Conservation (phyloP, 1,140 invertebrate species). For the Planococcus citri region DNA sequence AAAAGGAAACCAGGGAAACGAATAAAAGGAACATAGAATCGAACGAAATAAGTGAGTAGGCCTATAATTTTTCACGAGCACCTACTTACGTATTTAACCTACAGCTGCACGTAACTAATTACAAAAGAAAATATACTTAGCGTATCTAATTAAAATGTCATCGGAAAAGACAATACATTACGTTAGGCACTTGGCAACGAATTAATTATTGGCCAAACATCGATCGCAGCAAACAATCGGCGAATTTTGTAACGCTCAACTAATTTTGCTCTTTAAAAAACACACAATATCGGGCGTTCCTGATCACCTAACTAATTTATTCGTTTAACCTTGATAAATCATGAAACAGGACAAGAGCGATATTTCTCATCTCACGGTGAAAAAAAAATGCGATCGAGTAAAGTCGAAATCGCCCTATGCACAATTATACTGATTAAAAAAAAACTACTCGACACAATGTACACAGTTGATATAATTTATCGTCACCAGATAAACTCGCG, state of each 20-base stretch:
- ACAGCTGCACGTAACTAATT: not conserved
- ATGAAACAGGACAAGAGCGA: not conserved
- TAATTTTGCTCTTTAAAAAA: not conserved
- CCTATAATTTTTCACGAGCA: not conserved
- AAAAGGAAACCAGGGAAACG: constrained; percentile 32
- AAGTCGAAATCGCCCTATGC: not conserved
- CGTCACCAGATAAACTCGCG: not conserved
- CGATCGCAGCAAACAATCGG: not conserved
- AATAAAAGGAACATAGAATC: constrained; percentile 37
- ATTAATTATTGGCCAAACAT: not conserved
- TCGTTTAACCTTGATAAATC: not conserved
- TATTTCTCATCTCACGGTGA: not conserved
- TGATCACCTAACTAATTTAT: not conserved
- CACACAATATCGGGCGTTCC: not conserved
- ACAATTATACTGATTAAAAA: not conserved
- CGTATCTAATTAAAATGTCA: not conserved
- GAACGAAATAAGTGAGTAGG: constrained; percentile 44
- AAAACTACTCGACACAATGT: not conserved
- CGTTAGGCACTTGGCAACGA: not conserved
- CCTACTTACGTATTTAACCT: not conserved
- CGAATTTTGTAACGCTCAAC: not conserved
- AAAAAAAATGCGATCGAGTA: not conserved
- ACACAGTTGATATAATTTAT: not conserved
- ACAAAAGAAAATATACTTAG: not conserved
- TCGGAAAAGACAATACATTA: not conserved